Evolutionary conservation across 2,797 vertebrate genomes (phyloP).

Genomic region (Myiotriccus ornatus): DNA sequence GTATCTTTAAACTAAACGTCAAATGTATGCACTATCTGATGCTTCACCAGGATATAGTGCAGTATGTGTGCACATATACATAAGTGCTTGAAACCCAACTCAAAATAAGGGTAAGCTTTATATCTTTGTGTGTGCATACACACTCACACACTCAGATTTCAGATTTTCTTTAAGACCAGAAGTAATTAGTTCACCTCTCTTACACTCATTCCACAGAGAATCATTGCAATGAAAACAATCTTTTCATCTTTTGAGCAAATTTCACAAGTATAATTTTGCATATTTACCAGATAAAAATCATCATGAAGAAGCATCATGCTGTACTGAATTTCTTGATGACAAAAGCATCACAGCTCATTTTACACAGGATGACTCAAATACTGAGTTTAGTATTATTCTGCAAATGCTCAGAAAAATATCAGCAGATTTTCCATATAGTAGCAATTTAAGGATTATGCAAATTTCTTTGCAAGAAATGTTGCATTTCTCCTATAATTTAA

Average conservation of each 20-base stretch:
- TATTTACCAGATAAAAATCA: background rate
- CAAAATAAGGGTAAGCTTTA: background rate
- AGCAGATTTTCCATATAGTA: background rate
- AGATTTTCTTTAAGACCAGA: background rate
- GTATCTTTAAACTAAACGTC: background rate
- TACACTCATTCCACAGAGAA: background rate
- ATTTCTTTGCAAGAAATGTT: background rate
- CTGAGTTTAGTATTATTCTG: background rate
- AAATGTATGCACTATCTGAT: background rate
- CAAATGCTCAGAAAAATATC: background rate
- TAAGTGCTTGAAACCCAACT: background rate
- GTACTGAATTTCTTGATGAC: background rate
- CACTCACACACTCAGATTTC: rapidly evolving
- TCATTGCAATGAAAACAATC: background rate
- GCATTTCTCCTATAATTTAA: background rate
- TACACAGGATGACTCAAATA: slow-evolving; percentile 1
- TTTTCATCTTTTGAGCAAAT: background rate
- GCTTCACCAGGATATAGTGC: background rate
- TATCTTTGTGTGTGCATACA: background rate
- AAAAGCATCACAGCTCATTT: background rate
- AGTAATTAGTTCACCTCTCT: background rate
- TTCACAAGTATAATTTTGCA: background rate
- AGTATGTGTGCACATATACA: no score
- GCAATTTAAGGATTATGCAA: background rate
- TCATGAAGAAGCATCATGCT: rapidly evolving